Evolutionary conservation across 2,888 invertebrate genomes (phyloP).

Genomic region (Osmoderma eremita): DNA sequence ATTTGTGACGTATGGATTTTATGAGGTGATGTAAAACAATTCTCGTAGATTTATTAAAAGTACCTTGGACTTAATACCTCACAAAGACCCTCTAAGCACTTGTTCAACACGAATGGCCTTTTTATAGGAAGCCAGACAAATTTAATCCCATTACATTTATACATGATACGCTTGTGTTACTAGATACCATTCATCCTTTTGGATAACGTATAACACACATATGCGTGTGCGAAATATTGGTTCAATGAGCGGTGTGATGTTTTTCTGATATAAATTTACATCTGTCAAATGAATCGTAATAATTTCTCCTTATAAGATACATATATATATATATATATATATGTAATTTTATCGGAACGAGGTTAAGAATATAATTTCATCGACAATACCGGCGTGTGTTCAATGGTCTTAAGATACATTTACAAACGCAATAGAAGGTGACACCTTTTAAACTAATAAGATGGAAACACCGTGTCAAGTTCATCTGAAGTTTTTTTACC

Average conservation of each 20-base stretch:
- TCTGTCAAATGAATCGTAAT: not conserved
- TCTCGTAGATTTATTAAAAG: no score
- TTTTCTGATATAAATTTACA: not conserved
- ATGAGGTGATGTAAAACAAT: no score
- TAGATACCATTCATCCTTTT: conserved; percentile 17
- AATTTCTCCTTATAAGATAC: no score
- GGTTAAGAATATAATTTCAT: conserved; percentile 18
- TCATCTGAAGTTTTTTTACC: not conserved
- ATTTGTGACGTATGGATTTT: no score
- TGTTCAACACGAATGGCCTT: not conserved
- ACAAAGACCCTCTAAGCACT: conserved; percentile 6
- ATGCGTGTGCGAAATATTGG: not conserved
- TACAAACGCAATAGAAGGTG: not conserved
- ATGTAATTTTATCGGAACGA: not conserved
- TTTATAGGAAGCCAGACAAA: conserved; percentile 3
- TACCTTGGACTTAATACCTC: no score
- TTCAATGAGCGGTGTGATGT: not conserved
- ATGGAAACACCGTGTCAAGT: conserved; percentile 15
- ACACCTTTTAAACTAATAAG: conserved; percentile 19
- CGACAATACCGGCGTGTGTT: not conserved
- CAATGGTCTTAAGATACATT: conserved; percentile 5
- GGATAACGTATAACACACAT: not conserved
- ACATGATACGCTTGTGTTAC: not conserved
- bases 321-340: not conserved
- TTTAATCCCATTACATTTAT: conserved; percentile 17